A percentile compares a stretch with the other conserved stretches of the same genome.
These are phyloP conservation scores for Tipula helvola DNA, from an alignment of 2,888 invertebrate genomes.

Conservation along the genomic window DNA sequence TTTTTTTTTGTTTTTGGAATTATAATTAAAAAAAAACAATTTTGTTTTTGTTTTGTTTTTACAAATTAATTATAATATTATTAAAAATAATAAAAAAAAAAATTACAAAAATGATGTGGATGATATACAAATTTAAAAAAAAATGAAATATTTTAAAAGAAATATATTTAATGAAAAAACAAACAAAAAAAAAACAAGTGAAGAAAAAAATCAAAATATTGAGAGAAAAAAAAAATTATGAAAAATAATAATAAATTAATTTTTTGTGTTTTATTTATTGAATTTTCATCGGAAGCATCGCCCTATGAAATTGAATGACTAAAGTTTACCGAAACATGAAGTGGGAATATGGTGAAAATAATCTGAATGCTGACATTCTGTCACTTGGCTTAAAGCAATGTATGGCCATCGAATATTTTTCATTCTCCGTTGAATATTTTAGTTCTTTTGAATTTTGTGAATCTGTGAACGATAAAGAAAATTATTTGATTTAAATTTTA, in stretches of 20 bases:
- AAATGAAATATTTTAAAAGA: constrained; percentile 4
- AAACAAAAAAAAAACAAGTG: neutral
- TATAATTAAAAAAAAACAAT: neutral
- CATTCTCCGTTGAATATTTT: too few species aligned
- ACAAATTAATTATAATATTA: neutral
- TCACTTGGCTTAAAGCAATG: too few species aligned
- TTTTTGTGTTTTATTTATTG: neutral
- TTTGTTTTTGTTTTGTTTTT: neutral
- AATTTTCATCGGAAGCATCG: too few species aligned
- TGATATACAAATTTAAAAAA: neutral
- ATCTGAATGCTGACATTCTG: too few species aligned
- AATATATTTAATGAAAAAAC: neutral
- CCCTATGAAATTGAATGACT: too few species aligned
- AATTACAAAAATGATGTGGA: constrained; percentile 1
- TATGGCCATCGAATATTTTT: too few species aligned
- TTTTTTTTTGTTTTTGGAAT: neutral
- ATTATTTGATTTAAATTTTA: too few species aligned
- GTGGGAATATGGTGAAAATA: too few species aligned
- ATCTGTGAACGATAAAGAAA: too few species aligned
- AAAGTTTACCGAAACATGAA: too few species aligned
- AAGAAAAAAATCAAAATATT: neutral
- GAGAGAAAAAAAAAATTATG: neutral
- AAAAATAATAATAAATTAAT: constrained; percentile 4
- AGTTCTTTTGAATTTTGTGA: too few species aligned
- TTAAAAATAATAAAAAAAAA: neutral